Base-by-base conservation (phyloP, 1,140 invertebrate species). In the Plectrocnemia conspersa region DNA sequence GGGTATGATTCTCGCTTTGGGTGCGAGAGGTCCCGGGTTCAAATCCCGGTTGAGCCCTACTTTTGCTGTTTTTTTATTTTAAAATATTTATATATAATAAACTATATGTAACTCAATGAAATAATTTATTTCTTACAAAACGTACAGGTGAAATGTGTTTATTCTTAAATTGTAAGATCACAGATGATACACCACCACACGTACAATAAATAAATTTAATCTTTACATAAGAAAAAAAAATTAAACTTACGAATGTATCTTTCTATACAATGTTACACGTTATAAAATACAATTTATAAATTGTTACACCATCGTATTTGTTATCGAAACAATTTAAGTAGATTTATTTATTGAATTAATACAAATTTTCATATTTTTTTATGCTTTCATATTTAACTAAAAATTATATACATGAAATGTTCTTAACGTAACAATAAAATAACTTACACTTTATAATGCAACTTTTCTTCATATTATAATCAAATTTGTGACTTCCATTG, bases 1-100 rank as follows among this genome's bases (percentile, higher is more conserved):
- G 83, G 84, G 85, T 87, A 88, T 88, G 85, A 88, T 88, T 86
- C 83, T 85, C 83, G 85, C 85, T 88, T 88, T 84, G 85, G 85
- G 85, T 88, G 85, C 85, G 84, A 85, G 84, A 86, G 85, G 85
- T 87, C 85, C 85, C 85, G 85, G 85, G 85, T 88, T 88, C 85
- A 86, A 88, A 86, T 88, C 85, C 85, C 84, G 83, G 84, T 79
- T 82, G 81, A 82, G 82, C 83, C 82, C 82, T 2, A 18, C 21
- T 48, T 48, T 48, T 48, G n/a, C n/a, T n/a, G n/a, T n/a, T n/a
- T n/a, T n/a, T n/a, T n/a, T n/a, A n/a, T n/a, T n/a, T n/a, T n/a
- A n/a, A n/a, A n/a, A n/a, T n/a, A n/a, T 38, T 38, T 38, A 38
- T 15, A 13, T 16, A 5, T 9, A 13, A 38, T 13, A 38, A 6